Conservation (phyloP, 2,888 invertebrate species). For the Hydriomena furcata region DNA sequence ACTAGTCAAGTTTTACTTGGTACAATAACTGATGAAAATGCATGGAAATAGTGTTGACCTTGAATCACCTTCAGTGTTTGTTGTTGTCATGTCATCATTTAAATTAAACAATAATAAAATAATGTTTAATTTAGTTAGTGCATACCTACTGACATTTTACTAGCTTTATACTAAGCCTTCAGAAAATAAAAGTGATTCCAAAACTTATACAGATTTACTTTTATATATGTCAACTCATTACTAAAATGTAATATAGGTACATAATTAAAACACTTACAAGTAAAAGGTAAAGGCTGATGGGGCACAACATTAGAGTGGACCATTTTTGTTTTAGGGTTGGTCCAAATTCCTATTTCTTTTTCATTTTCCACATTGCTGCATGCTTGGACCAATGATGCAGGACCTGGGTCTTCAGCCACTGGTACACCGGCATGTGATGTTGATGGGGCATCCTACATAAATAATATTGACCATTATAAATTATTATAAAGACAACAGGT, state of each 20-base stretch:
- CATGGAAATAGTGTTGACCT: neutral
- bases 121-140: no score
- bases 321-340: slow-evolving; percentile 79
- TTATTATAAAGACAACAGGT: no score
- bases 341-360: slow-evolving; percentile 79
- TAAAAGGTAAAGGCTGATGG: slow-evolving; percentile 73
- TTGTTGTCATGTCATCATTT: no score
- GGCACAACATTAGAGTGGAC: slow-evolving; percentile 74
- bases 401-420: slow-evolving; percentile 64
- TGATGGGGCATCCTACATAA: slow-evolving; percentile 69
- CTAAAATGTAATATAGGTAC: no score
- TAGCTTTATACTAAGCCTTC: no score
- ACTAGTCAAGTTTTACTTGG: neutral
- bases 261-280: slow-evolving; percentile 57
- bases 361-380: slow-evolving; percentile 74
- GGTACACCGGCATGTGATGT: slow-evolving; percentile 64
- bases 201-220: no score
- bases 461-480: neutral
- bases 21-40: no score
- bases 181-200: no score
- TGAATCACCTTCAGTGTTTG: neutral
- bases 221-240: no score
- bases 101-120: no score
- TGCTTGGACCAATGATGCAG: slow-evolving; percentile 72
- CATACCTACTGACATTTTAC: no score